Base-by-base conservation (phyloP, 2,113 vertebrate species). In the Galeopterus variegatus region DNA sequence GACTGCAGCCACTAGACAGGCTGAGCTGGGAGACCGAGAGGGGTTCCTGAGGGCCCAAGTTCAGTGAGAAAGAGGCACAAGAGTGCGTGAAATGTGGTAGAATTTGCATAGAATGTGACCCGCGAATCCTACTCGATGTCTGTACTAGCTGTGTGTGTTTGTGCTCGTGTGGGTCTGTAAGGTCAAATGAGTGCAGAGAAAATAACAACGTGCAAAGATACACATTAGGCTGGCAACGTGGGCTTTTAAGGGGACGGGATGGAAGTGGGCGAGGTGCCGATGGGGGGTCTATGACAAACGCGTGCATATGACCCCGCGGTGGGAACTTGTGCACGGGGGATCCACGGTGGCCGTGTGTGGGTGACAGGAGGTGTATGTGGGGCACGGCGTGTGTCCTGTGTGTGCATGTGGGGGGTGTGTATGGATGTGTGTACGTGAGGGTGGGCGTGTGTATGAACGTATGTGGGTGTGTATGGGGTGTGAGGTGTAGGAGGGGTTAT, bases 161-260 rank as follows among this genome's bases (percentile, higher is more conserved):
- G 48, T 6, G 21, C 36, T 15, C 48, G 8, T 0, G 1, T 9
- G 10, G 23, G 82, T 31, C 17, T 4, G 41, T 2, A 0, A 11
- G 77, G 15, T 19, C 0, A 1, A 52, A 3, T 28, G 70, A 8
- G 0, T 23, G 4, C 0, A 0, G 33, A 73, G 31, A 24, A 48
- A 9, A 75, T 17, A 48, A 33, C 41, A 0, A 13, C 1, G 24
- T 1, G 14, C 5, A 62, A 88, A 48, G 70, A 75, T 4, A 19
- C 26, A 45, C 8, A 1, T 1, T 0, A 48, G 65, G 41, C 0
- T 4, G 75, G 45, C 65, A 0, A 5, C 1, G 3, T 1, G 54
- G 41, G 24, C 6, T 4, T 48, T 21, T 36, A 33, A 14, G 76
- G 65, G 84, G 13, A 1, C 0, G 0, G 36, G 45, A 8, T 1